These are phyloP conservation scores for Dryocosmus kuriphilus DNA, from an alignment of 2,888 invertebrate genomes.

Conservation along the genomic window DNA sequence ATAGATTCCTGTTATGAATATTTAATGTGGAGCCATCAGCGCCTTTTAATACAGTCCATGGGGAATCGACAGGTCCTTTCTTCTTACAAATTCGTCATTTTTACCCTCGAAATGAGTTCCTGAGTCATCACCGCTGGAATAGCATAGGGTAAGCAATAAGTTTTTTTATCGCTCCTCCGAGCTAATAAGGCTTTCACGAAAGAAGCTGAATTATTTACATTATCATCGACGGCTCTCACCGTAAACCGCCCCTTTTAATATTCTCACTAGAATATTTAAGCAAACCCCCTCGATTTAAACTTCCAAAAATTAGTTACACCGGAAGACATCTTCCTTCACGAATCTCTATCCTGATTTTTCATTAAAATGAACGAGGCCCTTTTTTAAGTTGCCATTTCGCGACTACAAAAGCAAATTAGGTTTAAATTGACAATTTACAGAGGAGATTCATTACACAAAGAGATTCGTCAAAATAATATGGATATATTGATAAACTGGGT, in stretches of 20 bases:
- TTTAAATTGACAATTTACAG: too few species aligned
- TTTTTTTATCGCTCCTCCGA: constrained; percentile 73
- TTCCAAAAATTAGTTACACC: constrained; percentile 8
- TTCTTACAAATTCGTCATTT: neutral
- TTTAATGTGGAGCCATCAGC: constrained; percentile 70
- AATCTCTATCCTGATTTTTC: neutral
- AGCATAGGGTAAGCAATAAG: constrained; percentile 71
- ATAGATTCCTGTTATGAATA: constrained; percentile 63
- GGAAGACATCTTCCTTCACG: neutral
- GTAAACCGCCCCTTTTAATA: constrained; percentile 54
- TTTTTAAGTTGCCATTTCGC: neutral
- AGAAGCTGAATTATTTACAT: constrained; percentile 74
- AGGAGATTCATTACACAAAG: too few species aligned
- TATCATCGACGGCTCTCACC: constrained; percentile 64
- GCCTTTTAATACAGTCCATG: constrained; percentile 65
- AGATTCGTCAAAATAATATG: too few species aligned
- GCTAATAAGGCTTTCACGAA: constrained; percentile 75
- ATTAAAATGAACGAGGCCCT: neutral
- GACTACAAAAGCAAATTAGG: neutral
- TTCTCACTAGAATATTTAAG: constrained; percentile 54
- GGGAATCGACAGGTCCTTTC: constrained; percentile 62
- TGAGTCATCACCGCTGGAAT: neutral
- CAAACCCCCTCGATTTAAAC: constrained; percentile 39
- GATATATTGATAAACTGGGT: too few species aligned
- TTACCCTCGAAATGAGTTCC: constrained; percentile 34